Evolutionary conservation across 2,888 invertebrate species (phyloP), one percentile per base, ranked within the genome.

Genomic region (Nesidiocoris tenuis): DNA sequence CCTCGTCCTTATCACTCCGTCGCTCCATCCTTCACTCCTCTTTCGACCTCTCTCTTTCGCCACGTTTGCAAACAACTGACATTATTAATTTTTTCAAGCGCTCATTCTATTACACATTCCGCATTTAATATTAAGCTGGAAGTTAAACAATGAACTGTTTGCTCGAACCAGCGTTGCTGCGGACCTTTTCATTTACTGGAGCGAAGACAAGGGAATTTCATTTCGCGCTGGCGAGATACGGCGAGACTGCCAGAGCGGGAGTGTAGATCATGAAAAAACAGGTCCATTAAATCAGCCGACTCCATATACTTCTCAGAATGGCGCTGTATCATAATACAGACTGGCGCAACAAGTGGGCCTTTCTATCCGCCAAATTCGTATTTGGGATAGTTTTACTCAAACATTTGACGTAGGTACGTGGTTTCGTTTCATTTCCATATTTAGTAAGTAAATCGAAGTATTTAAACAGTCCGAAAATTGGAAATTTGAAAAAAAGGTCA

Each of bases 51-150:
- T 59, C 59, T 18, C 19, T 19, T 59, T n/a, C 59, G 3, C 59
- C 59, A n/a, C 19, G 7, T 59, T 24, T 19, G n/a, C 59, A 70
- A 70, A 70, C 70, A 70, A 17, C 70, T 23, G 25, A 59, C 70
- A 24, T 70, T 70, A 70, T 70, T 59, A 59, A 24, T 59, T 70
- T 57, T 70, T 59, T 70, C 57, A 59, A 18, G 59, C 59, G n/a
- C 59, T 59, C n/a, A 59, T 18, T 25, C 39, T 21, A 22, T 56
- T 56, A 56, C 22, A 18, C 22, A 56, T 5, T 54, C 67, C 7
- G 55, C 67, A 56, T 67, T 67, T 55, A 67, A 21, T 67, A 67
- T 67, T 56, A 18, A 56, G 56, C 55, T 22, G 55, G 55, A 56
- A 22, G 56, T 55, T 67, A n/a, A 67, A 67, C 67, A 67, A 67